Evolutionary conservation across 2,888 invertebrate species (phyloP), one percentile per base, ranked within the genome.

Genomic region (Cinara cedri): DNA sequence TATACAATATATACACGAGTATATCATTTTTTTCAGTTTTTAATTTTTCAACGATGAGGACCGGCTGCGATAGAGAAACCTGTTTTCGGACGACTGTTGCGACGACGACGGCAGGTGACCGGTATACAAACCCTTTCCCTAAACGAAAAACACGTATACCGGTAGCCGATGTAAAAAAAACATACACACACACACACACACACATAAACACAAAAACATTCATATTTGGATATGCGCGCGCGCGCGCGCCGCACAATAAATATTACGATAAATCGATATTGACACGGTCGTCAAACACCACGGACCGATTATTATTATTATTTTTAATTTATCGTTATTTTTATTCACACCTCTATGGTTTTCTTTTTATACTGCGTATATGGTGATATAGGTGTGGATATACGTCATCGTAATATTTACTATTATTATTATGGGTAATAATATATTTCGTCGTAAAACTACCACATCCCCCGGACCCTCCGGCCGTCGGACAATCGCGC

Each of bases 251-350:
- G 63, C 10, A 21, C 6, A 21, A 65, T 65, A 65, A 49, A 66
- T 66, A 66, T 66, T 66, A 65, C 44, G 63, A 65, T 65, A 68
- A 68, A 68, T 68, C 19, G 51, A 34, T 34, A 51, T 19, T 8
- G 34, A 68, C 51, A 51, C 49, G 26, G 66, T 51, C 49, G 24
- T 68, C 66, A 51, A 49, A 68, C 26, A 11, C 19, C 51, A 49
- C n/a, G 2, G 9, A 54, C 34, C 34, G 26, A 19, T 34, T 51
- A 21, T 42, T 44, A 44, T 44, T 63, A 63, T 44, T 44, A 42
- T 42, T 63, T n/a, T 51, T 63, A n/a, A n/a, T n/a, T n/a, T n/a
- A n/a, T n/a, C n/a, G n/a, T n/a, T n/a, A n/a, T n/a, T n/a, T n/a
- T n/a, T n/a, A 21, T 44, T 63, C 63, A 44, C 63, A 44, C 24